These are phyloP conservation scores for Macrosiphum euphorbiae DNA, from an alignment of 2,888 invertebrate species.

Conservation along the genomic window DNA sequence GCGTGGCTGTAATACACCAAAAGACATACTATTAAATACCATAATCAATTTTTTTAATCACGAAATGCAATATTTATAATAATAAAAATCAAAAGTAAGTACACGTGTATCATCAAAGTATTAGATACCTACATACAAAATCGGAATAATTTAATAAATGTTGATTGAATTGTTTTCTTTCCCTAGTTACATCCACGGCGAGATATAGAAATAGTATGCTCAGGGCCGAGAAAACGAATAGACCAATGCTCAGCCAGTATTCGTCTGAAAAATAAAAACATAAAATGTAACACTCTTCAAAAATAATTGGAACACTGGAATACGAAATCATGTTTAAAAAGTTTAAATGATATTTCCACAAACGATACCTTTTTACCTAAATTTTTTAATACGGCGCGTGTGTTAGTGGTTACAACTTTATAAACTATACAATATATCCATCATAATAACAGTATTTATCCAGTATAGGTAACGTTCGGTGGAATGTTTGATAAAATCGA, in stretches of 20 bases:
- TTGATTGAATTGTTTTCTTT: slow-evolving; percentile 8
- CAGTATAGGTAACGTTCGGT: background rate
- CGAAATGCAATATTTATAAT: background rate
- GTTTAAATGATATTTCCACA: background rate
- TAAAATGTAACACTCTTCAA: background rate
- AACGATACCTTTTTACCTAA: background rate
- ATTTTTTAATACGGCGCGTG: background rate
- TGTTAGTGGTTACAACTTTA: background rate
- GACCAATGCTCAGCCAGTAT: slow-evolving; percentile 25
- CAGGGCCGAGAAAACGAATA: slow-evolving; percentile 8
- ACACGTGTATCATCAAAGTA: background rate
- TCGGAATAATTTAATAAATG: background rate
- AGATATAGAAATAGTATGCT: slow-evolving; percentile 18
- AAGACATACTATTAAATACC: background rate
- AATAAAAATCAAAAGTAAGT: background rate
- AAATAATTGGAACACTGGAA: background rate
- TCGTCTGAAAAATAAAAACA: slow-evolving; percentile 1
- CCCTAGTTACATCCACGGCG: background rate
- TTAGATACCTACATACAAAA: background rate
- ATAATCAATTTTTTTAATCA: background rate
- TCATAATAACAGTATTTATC: background rate
- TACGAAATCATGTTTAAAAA: background rate
- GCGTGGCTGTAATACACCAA: background rate
- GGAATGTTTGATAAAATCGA: background rate
- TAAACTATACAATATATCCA: background rate